Evolutionary conservation across 2,797 vertebrate genomes (phyloP).

Genomic region (Tangara arthus): DNA sequence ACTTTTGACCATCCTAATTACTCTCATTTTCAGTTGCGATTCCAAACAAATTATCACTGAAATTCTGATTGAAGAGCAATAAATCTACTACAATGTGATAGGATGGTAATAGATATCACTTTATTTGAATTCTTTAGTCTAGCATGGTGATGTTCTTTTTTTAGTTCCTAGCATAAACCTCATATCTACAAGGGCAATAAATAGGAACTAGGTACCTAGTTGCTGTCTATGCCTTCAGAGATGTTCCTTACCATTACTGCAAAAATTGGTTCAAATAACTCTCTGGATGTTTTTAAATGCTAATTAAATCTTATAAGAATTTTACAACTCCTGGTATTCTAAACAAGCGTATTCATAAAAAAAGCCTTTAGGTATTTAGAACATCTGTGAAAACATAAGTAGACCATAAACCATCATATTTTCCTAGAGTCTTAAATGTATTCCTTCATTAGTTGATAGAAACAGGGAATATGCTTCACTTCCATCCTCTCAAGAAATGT

Average conservation of each 20-base stretch:
- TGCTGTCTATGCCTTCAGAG: not conserved
- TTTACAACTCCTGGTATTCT: not conserved
- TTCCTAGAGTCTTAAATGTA: not conserved
- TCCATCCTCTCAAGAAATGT: not conserved
- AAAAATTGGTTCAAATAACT: not conserved
- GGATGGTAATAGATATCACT: not conserved
- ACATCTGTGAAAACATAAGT: not conserved
- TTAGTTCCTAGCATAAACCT: not conserved
- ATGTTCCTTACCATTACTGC: not conserved
- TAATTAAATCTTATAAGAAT: not conserved
- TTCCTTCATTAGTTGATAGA: not conserved
- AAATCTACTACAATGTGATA: not conserved
- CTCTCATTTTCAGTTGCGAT: not conserved
- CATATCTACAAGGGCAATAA: not conserved
- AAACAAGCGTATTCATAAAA: not conserved
- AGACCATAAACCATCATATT: not conserved
- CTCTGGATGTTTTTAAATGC: not conserved
- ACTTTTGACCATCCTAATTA: not conserved
- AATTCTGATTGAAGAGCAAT: not conserved
- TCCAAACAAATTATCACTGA: not conserved
- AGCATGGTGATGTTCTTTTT: not conserved
- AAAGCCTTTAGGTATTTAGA: not conserved
- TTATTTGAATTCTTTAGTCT: not conserved
- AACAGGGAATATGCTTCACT: not conserved
- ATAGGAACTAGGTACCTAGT: not conserved